A percentile compares a stretch with the other conserved stretches of the same genome.
Conservation (phyloP, 2,888 invertebrate species). For the Agrochola litura region DNA sequence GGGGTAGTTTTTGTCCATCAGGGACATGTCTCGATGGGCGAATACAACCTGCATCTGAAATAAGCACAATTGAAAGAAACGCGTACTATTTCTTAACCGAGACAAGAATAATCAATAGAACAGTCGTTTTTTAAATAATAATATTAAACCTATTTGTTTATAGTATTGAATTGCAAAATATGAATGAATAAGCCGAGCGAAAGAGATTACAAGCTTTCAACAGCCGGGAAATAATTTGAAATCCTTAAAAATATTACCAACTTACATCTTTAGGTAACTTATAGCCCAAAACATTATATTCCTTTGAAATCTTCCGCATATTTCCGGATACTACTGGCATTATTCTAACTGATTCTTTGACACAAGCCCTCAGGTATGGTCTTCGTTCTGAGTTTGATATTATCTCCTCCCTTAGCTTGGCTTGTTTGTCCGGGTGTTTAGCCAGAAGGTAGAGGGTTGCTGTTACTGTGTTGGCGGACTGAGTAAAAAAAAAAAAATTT, state of each 20-base stretch:
- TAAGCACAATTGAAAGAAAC: background rate
- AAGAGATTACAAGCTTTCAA: background rate
- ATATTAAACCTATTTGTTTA: background rate
- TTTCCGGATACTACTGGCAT: constrained; percentile 91
- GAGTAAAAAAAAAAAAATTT: constrained; percentile 4
- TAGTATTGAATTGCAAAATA: background rate
- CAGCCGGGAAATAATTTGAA: background rate
- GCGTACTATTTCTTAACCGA: background rate
- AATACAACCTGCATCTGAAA: constrained; percentile 74
- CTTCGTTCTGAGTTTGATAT: constrained; percentile 76
- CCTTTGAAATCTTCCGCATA: constrained; percentile 87
- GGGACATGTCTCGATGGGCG: constrained; percentile 91
- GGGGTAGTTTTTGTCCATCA: constrained; percentile 92
- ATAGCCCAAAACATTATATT: constrained; percentile 92
- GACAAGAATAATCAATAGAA: background rate
- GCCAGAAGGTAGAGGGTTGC: constrained; percentile 91
- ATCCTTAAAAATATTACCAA: constrained; percentile 26
- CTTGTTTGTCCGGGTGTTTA: constrained; percentile 91
- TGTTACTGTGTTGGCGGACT: constrained; percentile 91
- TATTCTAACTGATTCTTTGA: constrained; percentile 93
- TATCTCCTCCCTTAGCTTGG: constrained; percentile 91
- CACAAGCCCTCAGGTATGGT: constrained; percentile 92
- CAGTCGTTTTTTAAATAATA: background rate
- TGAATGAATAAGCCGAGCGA: background rate
- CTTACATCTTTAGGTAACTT: constrained; percentile 91